Conservation (phyloP, 35 echinoderm and acorn worm species). For the Strongylocentrotus purpuratus region DNA sequence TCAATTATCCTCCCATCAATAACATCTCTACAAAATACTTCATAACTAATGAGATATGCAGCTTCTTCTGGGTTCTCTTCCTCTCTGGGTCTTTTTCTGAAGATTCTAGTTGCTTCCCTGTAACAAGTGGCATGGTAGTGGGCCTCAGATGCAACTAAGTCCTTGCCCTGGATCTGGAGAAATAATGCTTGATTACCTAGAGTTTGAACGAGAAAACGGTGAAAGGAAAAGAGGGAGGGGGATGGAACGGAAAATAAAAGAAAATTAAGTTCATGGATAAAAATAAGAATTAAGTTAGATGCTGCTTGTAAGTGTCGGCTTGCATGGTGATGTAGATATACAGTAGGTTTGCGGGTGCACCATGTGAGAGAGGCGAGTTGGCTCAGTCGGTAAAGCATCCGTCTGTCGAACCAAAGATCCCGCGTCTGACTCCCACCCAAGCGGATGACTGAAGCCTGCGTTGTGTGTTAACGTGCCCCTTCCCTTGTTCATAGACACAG, state of each 20-base stretch:
- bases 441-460: too few relatives aligned
- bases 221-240: neutral
- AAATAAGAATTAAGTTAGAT: too few relatives aligned
- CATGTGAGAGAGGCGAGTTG: too few relatives aligned
- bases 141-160: too few relatives aligned
- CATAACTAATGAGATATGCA: neutral
- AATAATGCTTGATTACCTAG: neutral
- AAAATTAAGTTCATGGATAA: neutral
- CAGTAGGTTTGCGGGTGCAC: too few relatives aligned
- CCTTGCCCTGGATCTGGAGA: neutral
- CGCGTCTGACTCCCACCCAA: too few relatives aligned
- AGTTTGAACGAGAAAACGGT: neutral
- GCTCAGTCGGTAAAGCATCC: too few relatives aligned
- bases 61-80: neutral
- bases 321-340: too few relatives aligned
- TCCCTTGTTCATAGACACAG: too few relatives aligned
- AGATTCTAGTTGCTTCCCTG: neutral
- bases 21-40: conserved; percentile 34
- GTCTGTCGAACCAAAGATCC: too few relatives aligned
- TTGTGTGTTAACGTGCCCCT: too few relatives aligned
- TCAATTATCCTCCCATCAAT: conserved; percentile 3
- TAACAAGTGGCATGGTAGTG: conserved; percentile 17
- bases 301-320: too few relatives aligned
- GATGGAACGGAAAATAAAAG: neutral
- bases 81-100: neutral